Evolutionary conservation across 2,113 vertebrate genomes (phyloP).

Genomic region (Gobius niger): DNA sequence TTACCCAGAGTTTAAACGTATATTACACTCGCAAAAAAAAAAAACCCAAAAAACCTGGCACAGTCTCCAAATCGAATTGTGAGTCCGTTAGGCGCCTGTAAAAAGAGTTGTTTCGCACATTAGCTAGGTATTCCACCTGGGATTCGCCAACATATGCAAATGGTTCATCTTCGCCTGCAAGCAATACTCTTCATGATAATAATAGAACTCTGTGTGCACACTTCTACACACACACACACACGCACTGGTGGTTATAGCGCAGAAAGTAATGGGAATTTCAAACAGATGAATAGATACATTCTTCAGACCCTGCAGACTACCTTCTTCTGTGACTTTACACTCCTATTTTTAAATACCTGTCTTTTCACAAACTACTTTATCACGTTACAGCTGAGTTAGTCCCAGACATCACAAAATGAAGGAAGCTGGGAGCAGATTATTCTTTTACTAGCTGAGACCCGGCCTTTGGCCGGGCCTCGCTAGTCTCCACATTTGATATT

Average conservation of each 20-base stretch:
- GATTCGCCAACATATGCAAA: slow-evolving; percentile 31
- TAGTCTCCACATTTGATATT: too few species aligned
- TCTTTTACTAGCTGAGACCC: too few species aligned
- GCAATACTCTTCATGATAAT: slow-evolving; percentile 19
- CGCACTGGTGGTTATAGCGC: background rate
- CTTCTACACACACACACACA: background rate
- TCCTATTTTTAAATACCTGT: background rate
- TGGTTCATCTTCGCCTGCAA: slow-evolving; percentile 22
- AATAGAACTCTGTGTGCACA: slow-evolving; percentile 4
- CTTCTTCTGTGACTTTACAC: background rate
- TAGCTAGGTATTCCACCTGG: slow-evolving; percentile 12
- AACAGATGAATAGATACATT: slow-evolving; percentile 14
- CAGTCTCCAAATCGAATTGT: slow-evolving; percentile 1
- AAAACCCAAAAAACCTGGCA: background rate
- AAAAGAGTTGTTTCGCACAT: slow-evolving; percentile 12
- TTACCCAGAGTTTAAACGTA: slow-evolving; percentile 10
- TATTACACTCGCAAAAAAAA: background rate
- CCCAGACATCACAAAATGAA: too few species aligned
- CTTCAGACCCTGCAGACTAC: slow-evolving; percentile 9
- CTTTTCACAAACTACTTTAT: background rate
- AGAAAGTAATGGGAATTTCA: slow-evolving; percentile 27
- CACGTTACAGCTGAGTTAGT: too few species aligned
- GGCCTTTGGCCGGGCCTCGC: too few species aligned
- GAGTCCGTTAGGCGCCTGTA: slow-evolving; percentile 6
- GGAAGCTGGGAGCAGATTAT: too few species aligned